Evolutionary conservation across 2,888 invertebrate species (phyloP).

Genomic region (Cephalotes varians): DNA sequence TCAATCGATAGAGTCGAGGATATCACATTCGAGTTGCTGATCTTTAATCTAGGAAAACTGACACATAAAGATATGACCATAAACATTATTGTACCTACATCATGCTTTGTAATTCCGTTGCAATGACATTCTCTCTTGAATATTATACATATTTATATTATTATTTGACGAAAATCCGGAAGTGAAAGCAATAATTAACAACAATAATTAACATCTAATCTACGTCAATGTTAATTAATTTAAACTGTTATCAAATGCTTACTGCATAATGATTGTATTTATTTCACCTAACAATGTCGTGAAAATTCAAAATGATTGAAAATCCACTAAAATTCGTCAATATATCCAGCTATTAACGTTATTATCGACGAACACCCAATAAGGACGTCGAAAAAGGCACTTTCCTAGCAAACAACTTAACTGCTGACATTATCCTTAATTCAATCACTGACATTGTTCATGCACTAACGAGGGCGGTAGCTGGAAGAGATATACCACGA

Average conservation of each 20-base stretch:
- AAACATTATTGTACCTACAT: constrained; percentile 3
- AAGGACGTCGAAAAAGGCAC: neutral
- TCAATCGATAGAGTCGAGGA: constrained; percentile 78
- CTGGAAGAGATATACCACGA: constrained; percentile 68
- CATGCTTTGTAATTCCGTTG: neutral
- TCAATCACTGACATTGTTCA: constrained; percentile 62
- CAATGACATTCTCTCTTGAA: neutral
- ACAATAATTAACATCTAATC: neutral
- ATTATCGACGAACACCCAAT: constrained; percentile 13
- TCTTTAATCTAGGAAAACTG: constrained; percentile 25
- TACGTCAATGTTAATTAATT: neutral
- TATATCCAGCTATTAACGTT: neutral
- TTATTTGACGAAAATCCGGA: neutral
- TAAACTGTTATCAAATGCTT: neutral
- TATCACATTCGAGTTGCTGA: constrained; percentile 69
- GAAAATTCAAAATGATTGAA: neutral
- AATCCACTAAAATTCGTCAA: neutral
- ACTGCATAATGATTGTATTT: neutral
- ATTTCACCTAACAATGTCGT: neutral
- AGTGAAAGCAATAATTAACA: neutral
- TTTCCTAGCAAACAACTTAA: constrained; percentile 17
- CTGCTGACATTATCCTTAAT: constrained; percentile 49
- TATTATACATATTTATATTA: neutral
- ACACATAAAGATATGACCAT: neutral
- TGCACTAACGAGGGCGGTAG: constrained; percentile 72